phyloP scores from a whole-genome alignment of 2,888 invertebrate genomes.

The Drosophila stalkeri region DNA sequence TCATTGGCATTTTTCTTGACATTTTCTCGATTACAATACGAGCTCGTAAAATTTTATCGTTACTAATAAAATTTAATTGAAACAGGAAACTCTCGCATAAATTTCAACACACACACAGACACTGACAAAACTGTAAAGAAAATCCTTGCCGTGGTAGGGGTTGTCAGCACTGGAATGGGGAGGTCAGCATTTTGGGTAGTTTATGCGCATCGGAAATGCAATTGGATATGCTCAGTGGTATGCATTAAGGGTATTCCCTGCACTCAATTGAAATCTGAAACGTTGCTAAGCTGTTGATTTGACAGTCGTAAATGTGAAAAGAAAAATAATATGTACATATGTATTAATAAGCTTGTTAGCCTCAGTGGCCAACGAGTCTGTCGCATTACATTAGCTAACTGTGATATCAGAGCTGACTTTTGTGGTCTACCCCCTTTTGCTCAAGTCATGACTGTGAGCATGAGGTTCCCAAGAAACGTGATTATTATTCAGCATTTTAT shows the following conservation, averaged over 20 bases:
- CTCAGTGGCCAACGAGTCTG: neutral
- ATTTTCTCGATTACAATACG: constrained; percentile 68
- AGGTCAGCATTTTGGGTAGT: constrained; percentile 21
- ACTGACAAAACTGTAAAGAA: constrained; percentile 30
- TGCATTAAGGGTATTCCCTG: constrained; percentile 11
- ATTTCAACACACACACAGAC: constrained; percentile 38
- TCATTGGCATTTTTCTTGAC: constrained; percentile 67
- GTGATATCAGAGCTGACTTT: neutral
- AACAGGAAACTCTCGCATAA: constrained; percentile 80
- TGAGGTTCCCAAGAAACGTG: neutral
- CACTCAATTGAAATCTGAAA: constrained; percentile 33
- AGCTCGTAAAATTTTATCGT: constrained; percentile 76
- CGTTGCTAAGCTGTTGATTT: constrained; percentile 51
- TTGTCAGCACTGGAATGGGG: neutral
- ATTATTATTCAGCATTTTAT: neutral
- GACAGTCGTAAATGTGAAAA: constrained; percentile 35
- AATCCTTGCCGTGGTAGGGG: constrained; percentile 32
- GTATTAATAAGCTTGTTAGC: constrained; percentile 9
- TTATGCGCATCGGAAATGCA: constrained; percentile 78
- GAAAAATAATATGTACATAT: neutral
- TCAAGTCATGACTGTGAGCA: neutral
- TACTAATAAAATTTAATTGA: constrained; percentile 79
- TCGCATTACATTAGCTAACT: neutral
- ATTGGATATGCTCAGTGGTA: constrained; percentile 68
- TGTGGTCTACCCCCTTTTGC: neutral